Base-by-base conservation (phyloP, 1,140 invertebrate species). In the Diuraphis noxia region DNA sequence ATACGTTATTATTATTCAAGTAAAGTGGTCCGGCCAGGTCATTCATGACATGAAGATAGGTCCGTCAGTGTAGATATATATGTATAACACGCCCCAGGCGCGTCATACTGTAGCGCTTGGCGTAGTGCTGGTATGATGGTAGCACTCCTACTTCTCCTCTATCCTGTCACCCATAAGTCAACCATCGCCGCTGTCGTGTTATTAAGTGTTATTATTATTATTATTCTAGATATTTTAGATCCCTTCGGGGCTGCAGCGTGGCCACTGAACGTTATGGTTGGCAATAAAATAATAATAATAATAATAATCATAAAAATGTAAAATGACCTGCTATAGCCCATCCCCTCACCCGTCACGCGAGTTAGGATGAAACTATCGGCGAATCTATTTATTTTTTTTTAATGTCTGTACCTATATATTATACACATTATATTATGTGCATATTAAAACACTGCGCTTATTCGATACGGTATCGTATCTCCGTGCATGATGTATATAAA, bases 11-110 rank as follows among this genome's bases (percentile, higher is more conserved):
- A 81, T 91, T 91, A 89, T 82, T 82, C 77, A 30, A 82, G 89
- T 52, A 91, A 91, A 91, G 89, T 91, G 89, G 89, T 91, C 36
- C 72, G 72, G 43, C 21, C 89, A 40, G 89, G 77, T 91, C 89
- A 91, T 91, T 91, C 89, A 91, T 82, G 89, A 91, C 89, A 82
- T 82, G 89, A 91, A 91, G 89, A 82, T 88, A 56, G 88, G 88
- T 90, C 77, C 43, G 34, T 81, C 77, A 25, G 52, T 88, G 25
- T 63, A 63, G 86, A 38, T 63, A 63, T 63, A 23, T 63, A 40
- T 34, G 25, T 72, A 77, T 36, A 46, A 77, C 40, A 79, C 88
- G 88, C 88, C 89, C 72, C 30, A 6, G 89, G 89, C 88, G 17
- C 82, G 49, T 88, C 34, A 40, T 63, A n/a, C 56, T 72, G n/a